Conservation (phyloP, 2,888 invertebrate genomes). For the Hyles lineata region DNA sequence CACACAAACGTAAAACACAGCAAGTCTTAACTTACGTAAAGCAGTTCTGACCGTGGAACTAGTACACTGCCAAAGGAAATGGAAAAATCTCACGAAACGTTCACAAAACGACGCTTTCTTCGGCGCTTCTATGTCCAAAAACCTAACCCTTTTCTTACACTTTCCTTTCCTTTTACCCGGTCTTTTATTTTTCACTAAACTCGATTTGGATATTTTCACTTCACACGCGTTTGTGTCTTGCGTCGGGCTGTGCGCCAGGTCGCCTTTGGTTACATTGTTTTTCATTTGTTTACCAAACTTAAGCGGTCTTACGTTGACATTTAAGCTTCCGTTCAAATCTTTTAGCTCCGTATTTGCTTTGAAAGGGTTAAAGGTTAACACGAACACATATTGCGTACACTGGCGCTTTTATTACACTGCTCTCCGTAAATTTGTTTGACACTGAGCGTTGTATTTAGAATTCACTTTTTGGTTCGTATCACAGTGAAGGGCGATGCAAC, state of each 20-base stretch:
- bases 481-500: neutral
- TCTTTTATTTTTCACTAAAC: constrained; percentile 65
- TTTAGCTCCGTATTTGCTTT: constrained; percentile 62
- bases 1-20: constrained; percentile 1
- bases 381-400: neutral
- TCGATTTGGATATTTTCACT: constrained; percentile 68
- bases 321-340: constrained; percentile 45
- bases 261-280: constrained; percentile 60
- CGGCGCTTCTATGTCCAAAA: constrained; percentile 61
- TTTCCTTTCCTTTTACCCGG: constrained; percentile 55
- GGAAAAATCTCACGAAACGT: constrained; percentile 65
- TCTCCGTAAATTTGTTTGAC: neutral
- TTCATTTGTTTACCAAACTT: constrained; percentile 53
- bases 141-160: constrained; percentile 73
- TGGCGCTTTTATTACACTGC: neutral
- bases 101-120: constrained; percentile 60
- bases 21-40: constrained; percentile 59
- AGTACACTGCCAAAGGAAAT: constrained; percentile 68
- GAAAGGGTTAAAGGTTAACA: neutral
- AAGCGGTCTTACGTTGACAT: constrained; percentile 50
- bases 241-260: constrained; percentile 43
- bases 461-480: neutral
- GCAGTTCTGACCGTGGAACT: constrained; percentile 60
- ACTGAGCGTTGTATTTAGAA: neutral
- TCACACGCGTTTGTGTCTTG: constrained; percentile 55